Base-by-base conservation (phyloP, 1,140 invertebrate species). In the Euschistus heros region DNA sequence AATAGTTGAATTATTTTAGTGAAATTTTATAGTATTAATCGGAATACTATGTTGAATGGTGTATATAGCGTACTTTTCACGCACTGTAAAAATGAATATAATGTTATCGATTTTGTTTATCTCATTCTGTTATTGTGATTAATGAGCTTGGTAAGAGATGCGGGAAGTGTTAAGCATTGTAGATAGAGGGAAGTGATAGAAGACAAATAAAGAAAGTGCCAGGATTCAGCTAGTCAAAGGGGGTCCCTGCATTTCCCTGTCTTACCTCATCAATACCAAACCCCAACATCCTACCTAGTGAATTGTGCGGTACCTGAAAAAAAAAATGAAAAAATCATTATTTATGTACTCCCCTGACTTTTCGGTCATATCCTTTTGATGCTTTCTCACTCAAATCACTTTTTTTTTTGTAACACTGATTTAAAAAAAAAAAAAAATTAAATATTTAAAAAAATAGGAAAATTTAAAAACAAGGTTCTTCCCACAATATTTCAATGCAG, bases 1-100 rank as follows among this genome's bases (percentile, higher is more conserved):
- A 66, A 66, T 66, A 66, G 64, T 66, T 66, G 37, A 66, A 59
- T 65, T 65, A 65, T 65, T 65, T 66, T 66, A 61, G 55, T 57
- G 64, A 61, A 57, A 66, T 66, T 24, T 57, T 66, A 61, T 66
- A 66, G 64, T 61, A 66, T 65, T 60, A 61, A 55, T 15, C 46
- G 30, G 27, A 64, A 64, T 64, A 64, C 63, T 64, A 52, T 55
- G 57, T 61, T 66, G 55, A 42, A 57, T 24, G 50, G 33, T 66
- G 57, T 61, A 66, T 61, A 66, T 66, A 66, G 64, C 64, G 64
- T 66, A 66, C 59, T 50, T 61, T 66, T 66, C 64, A 66, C 64
- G 42, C 47, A 24, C 22, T 57, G 18, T 57, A 26, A 24, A 50
- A 20, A 18, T 50, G 20, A 20, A 50, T 20, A 50, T 50, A 50